Evolutionary conservation across 2,113 vertebrate genomes (phyloP), one percentile per base, ranked within the genome.

Genomic region (Aplodontia rufa): DNA sequence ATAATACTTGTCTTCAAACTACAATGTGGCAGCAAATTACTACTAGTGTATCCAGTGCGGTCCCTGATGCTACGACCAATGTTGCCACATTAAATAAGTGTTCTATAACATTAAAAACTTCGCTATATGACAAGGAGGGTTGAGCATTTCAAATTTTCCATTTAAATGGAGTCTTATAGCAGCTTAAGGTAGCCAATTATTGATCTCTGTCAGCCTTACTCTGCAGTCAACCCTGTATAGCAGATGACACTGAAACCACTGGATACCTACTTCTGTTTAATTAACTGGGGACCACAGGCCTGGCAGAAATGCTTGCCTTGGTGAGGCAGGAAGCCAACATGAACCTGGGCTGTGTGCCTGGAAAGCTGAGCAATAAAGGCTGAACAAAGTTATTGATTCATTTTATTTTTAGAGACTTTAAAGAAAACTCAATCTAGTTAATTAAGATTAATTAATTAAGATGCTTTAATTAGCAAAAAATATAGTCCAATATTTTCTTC

Each of bases 401-500:
- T 53, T 93, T 93, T 85, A 58, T 80, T 81, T 96, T 81, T 93
- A 95, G n/a, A 81, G 68, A 42, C 5, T 81, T 93, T 51, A 76
- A 86, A 88, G 32, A 42, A 81, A 85, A 80, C 40, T 26, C 78
- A 96, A 85, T 62, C 49, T 89, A 64, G 22, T 89, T 53, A 71
- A 71, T 93, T 76, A 80, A 93, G 51, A 76, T 69, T 74, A 81
- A 76, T 83, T 74, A 80, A 86, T 96, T 81, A 88, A 93, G 60
- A 94, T 68, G 26, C 71, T 55, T n/a, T 68, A 55, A 85, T 66
- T 86, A 91, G 12, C 11, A 55, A 84, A 79, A 72, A 28, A 5
- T 35, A 42, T 30, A 93, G 28, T 62, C 49, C 13, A 32, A 35
- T 47, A 0, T 24, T 90, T 79, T 83, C 47, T 8, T 81, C 16